Conservation (phyloP, 2,113 vertebrate genomes). For the Anoura caudifer region DNA sequence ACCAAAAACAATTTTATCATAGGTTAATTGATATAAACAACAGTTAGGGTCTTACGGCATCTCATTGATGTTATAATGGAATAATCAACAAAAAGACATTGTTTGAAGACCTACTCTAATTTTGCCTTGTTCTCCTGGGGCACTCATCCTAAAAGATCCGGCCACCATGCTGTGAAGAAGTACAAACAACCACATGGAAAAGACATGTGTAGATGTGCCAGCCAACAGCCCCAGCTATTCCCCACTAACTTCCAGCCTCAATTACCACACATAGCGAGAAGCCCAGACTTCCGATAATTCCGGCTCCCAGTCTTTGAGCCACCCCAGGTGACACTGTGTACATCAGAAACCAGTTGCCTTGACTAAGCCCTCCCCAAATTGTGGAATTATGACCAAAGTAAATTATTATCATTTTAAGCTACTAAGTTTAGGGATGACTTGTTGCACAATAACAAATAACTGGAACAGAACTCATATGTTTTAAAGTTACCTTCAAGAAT, state of each 20-base stretch:
- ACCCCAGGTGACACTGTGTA: accelerated
- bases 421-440: neutral
- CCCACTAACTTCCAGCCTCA: neutral
- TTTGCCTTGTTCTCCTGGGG: neutral
- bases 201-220: neutral
- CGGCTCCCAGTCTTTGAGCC: neutral
- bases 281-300: neutral
- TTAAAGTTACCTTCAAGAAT: neutral
- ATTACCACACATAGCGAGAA: neutral
- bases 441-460: neutral
- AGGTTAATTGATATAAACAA: neutral
- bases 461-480: neutral
- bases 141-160: neutral
- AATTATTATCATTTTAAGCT: neutral
- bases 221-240: neutral
- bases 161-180: neutral
- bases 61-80: neutral
- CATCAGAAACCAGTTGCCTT: neutral
- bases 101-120: neutral
- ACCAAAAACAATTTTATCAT: neutral
- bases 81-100: neutral
- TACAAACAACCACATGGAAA: neutral
- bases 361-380: neutral
- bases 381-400: neutral
- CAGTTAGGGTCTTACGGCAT: neutral